Evolutionary conservation across 2,113 vertebrate species (phyloP).

Genomic region (Corydoras maculifer): DNA sequence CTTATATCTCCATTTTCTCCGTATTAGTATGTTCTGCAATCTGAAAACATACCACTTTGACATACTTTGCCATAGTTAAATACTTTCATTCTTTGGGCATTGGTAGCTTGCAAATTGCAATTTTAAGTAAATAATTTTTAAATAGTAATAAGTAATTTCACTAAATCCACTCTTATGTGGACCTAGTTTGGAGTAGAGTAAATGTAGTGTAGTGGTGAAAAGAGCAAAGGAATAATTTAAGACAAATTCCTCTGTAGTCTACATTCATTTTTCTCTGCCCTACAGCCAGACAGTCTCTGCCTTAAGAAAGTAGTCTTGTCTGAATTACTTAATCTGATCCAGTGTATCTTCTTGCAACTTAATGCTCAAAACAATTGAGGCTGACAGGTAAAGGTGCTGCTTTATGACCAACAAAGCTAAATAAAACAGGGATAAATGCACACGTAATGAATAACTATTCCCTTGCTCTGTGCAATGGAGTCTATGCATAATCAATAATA

Average conservation of each 20-base stretch:
- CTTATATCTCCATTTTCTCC: too few species aligned
- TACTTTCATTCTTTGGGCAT: too few species aligned
- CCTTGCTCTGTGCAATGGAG: conserved; percentile 14
- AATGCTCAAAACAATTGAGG: conserved; percentile 22
- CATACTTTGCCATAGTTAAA: too few species aligned
- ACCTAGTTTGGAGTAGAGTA: too few species aligned
- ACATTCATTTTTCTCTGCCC: conserved; percentile 9
- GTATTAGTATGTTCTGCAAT: too few species aligned
- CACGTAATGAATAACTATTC: conserved; percentile 14
- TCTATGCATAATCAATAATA: conserved; percentile 52
- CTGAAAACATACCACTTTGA: too few species aligned
- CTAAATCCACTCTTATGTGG: too few species aligned
- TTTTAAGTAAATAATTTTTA: too few species aligned
- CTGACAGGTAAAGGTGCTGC: conserved; percentile 31
- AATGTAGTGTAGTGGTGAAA: too few species aligned
- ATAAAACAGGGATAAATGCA: conserved; percentile 19
- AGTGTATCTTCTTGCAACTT: conserved; percentile 32
- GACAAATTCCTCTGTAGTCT: not conserved
- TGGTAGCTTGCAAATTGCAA: too few species aligned
- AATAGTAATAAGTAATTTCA: too few species aligned
- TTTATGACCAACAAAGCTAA: conserved; percentile 2
- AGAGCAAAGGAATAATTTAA: too few species aligned
- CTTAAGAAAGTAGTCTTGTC: conserved; percentile 48
- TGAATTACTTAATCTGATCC: conserved; percentile 25
- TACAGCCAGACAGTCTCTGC: conserved; percentile 39